These are phyloP conservation scores for Drosophila saltans DNA, from an alignment of 1,140 invertebrate genomes.

Conservation along the genomic window DNA sequence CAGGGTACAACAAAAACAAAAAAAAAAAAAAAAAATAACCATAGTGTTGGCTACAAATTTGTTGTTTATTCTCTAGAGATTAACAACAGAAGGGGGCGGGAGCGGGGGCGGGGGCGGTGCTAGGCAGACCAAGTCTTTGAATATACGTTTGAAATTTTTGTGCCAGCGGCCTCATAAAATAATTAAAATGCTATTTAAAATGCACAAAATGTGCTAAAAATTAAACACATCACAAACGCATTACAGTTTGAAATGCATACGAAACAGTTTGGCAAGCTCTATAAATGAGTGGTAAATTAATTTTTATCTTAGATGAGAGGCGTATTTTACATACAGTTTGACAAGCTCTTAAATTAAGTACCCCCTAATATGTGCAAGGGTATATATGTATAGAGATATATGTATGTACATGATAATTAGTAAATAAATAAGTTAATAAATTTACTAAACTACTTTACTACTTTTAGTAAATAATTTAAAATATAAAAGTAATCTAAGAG, in stretches of 20 bases:
- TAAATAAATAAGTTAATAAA: too few relatives aligned
- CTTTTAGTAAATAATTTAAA: too few relatives aligned
- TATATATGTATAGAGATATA: too few relatives aligned
- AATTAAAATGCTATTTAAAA: slow-evolving; percentile 34
- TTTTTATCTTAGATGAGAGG: too few relatives aligned
- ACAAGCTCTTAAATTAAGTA: too few relatives aligned
- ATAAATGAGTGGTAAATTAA: not conserved
- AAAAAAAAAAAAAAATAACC: not conserved
- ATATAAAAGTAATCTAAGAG: too few relatives aligned
- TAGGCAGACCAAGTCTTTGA: not conserved
- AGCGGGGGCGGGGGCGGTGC: not conserved
- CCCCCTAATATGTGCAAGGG: too few relatives aligned
- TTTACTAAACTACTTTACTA: too few relatives aligned
- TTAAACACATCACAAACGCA: slow-evolving; percentile 12
- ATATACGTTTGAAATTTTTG: slow-evolving; percentile 41
- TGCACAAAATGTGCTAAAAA: slow-evolving; percentile 16
- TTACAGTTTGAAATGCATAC: not conserved
- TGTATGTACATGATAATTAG: too few relatives aligned
- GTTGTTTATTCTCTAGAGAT: slow-evolving; percentile 6
- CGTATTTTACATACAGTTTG: too few relatives aligned
- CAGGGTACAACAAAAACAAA: slow-evolving; percentile 19
- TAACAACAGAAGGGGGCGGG: not conserved
- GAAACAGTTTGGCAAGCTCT: slow-evolving; percentile 19
- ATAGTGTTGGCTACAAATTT: slow-evolving; percentile 21
- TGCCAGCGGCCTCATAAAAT: slow-evolving; percentile 17